phyloP scores from a whole-genome alignment of 2,113 vertebrate genomes.

The Hemichromis elongatus region DNA sequence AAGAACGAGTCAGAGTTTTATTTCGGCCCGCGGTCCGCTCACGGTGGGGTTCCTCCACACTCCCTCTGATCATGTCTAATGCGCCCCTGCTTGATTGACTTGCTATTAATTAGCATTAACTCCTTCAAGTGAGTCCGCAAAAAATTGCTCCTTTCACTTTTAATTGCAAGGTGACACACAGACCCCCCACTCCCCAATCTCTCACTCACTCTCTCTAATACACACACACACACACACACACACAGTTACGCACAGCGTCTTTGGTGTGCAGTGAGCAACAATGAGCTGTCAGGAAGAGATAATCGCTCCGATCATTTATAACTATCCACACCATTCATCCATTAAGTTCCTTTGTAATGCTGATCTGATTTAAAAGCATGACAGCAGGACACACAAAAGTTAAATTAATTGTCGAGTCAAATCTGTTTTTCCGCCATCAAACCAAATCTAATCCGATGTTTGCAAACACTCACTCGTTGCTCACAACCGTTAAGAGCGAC shows the following conservation, averaged over 20 bases:
- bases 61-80: neutral
- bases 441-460: neutral
- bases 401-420: neutral
- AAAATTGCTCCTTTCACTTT: slow-evolving; percentile 9
- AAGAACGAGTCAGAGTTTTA: neutral
- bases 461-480: neutral
- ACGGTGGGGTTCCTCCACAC: neutral
- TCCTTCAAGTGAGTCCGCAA: neutral
- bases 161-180: slow-evolving; percentile 40
- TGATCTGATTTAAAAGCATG: slow-evolving; percentile 16
- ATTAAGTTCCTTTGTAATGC: neutral
- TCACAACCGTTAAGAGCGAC: neutral
- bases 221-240: neutral
- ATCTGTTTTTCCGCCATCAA: neutral
- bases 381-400: slow-evolving; percentile 15
- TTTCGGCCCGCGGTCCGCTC: slow-evolving; percentile 17
- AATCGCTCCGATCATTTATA: slow-evolving; percentile 21
- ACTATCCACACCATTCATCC: slow-evolving; percentile 12
- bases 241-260: neutral
- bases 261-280: slow-evolving; percentile 17
- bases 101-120: slow-evolving; percentile 24
- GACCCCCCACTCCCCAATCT: neutral
- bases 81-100: slow-evolving; percentile 22
- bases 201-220: neutral
- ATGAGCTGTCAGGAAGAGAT: slow-evolving; percentile 43